Conservation (phyloP, 2,113 vertebrate species). For the Tragulus kanchil region DNA sequence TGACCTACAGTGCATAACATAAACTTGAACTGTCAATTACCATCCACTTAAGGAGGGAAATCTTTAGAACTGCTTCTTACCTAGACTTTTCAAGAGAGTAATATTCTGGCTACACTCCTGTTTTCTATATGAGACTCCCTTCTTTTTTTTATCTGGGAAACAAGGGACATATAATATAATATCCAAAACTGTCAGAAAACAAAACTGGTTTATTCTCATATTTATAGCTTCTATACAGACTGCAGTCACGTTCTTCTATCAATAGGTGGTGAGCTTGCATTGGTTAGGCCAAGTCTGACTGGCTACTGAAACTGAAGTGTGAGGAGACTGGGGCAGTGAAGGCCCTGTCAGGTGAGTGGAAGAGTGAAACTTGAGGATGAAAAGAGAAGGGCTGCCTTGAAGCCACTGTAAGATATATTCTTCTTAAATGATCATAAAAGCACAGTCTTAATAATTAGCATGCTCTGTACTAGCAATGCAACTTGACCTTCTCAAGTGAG, state of each 20-base stretch:
- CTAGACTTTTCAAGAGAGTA: neutral
- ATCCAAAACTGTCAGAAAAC: constrained; percentile 40
- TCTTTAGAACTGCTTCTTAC: neutral
- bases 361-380: neutral
- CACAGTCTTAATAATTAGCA: neutral
- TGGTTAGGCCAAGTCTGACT: neutral
- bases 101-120: neutral
- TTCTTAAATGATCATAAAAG: neutral
- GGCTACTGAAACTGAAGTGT: neutral
- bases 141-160: neutral
- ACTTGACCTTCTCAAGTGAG: neutral
- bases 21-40: neutral
- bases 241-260: constrained; percentile 52
- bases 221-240: neutral
- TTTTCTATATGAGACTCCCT: neutral
- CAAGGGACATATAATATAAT: neutral
- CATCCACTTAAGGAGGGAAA: neutral
- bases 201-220: constrained; percentile 8
- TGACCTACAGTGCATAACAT: neutral
- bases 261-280: constrained; percentile 61
- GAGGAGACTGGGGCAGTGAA: neutral
- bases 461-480: neutral
- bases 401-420: neutral
- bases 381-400: neutral
- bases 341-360: neutral